A percentile compares a stretch with the other conserved stretches of the same genome.
Evolutionary conservation across 2,888 invertebrate genomes (phyloP).

Genomic region (Tipula vernalis): DNA sequence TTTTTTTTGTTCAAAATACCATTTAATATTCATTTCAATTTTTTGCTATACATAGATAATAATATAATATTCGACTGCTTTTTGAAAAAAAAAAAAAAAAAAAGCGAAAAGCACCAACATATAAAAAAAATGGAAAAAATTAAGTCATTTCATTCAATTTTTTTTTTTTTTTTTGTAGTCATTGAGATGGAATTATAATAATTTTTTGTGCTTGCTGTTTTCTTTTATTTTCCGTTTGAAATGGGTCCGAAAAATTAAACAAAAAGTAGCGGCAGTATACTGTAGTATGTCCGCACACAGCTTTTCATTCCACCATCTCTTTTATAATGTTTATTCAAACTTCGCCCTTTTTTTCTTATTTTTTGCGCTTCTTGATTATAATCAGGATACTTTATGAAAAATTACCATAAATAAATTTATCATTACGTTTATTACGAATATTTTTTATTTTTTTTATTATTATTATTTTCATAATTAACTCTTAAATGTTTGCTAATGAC

Average conservation of each 20-base stretch:
- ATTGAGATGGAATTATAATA: neutral
- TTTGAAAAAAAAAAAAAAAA: neutral
- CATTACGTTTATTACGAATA: neutral
- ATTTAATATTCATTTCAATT: neutral
- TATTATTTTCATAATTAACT: neutral
- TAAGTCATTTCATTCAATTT: neutral
- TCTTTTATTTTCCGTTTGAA: conserved; percentile 4
- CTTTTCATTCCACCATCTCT: neutral
- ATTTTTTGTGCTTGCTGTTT: neutral
- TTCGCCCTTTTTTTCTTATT: neutral
- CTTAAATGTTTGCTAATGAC: conserved; percentile 4
- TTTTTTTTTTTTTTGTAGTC: neutral
- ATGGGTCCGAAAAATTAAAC: neutral
- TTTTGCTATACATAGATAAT: neutral
- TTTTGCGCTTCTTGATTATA: neutral
- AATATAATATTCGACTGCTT: neutral
- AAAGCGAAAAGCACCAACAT: neutral
- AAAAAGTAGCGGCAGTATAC: neutral
- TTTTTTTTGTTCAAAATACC: neutral
- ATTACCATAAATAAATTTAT: conserved; percentile 4
- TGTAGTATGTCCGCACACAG: neutral
- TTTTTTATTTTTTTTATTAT: neutral
- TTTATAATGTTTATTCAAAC: neutral
- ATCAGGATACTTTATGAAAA: neutral
- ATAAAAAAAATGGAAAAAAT: neutral